Evolutionary conservation across 1,140 invertebrate genomes (phyloP), one percentile per base, ranked within the genome.

Genomic region (Trichonephila inaurata): DNA sequence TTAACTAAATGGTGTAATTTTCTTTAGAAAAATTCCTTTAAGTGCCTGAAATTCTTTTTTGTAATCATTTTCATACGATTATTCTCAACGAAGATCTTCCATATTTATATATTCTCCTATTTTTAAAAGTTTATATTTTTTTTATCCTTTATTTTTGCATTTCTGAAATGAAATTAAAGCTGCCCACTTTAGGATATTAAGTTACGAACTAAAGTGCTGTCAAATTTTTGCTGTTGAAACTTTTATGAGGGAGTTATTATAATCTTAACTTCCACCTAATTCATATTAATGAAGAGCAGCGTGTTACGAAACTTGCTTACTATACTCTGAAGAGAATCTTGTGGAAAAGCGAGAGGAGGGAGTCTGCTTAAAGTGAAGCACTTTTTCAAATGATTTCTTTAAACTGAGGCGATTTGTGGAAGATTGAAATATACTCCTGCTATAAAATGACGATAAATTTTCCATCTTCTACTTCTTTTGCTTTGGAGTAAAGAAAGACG

Each of bases 341-440:
- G 28, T 77, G 28, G 14, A 77, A 6, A 77, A 77, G 18, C 18
- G 24, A 40, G 69, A 24, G 28, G 16, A 24, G 24, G 58, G 58
- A 61, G 8, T 19, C n/a, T 16, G 51, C 51, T 85, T 28, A 7
- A 51, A 58, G 83, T 51, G 83, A 61, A 85, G 51, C 83, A 85
- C 21, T 85, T 85, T 85, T 85, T 61, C 83, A 85, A 51, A 24
- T 85, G 83, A 60, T 85, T 85, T 21, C 58, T 28, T 51, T 60
- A 60, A 85, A 61, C 33, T 21, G 83, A 58, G 83, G 24, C 83
- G 51, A 85, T 85, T 85, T 85, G 83, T 58, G 83, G 28, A 85
- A 60, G n/a, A 85, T 85, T 85, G 83, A 85, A 85, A 85, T 85
- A 85, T 85, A 24, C 51, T 85, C 83, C 58, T 85, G n/a, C 83